Base-by-base conservation (phyloP, 1,140 invertebrate species). In the Hydropsyche tenuis region DNA sequence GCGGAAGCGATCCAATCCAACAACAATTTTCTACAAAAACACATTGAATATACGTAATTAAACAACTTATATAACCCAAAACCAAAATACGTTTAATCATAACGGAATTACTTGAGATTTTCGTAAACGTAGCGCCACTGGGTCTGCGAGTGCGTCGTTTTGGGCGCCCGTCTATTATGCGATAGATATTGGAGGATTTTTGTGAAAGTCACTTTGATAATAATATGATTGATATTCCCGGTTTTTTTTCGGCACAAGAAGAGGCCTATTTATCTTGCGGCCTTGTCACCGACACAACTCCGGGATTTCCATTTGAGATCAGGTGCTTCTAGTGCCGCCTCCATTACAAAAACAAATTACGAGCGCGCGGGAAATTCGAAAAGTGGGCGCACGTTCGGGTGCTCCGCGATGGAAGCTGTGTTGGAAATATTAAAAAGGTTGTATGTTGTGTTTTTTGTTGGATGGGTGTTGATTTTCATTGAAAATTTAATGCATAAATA, bases 171-270 rank as follows among this genome's bases (percentile, higher is more conserved):
- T 4, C 68, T 72, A 75, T 77, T 75, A 73, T 73, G 69, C 74
- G 69, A 74, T 77, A 68, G 75, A 77, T 77, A 77, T 77, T 77
- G 76, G 76, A 73, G 76, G 64, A 75, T 75, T 77, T 76, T 72
- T 75, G 60, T 71, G 69, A 69, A 77, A 77, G 76, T 77, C 76
- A 77, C 74, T 77, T 77, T 75, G 76, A 77, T 77, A 77, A 75
- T 77, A 77, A 75, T 77, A 77, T 77, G 76, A 77, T 77, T 77
- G 76, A 77, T 77, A 77, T 77, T 75, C 76, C 30, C 30, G 30
- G 3, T 37, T 37, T 75, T 75, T 77, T 75, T 77, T 75, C 65
- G 46, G 18, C 3, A 37, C 30, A 37, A 60, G 46, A 69, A 56
- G 45, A 73, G 70, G 68, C 56, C 76, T 75, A 77, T 77, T 77